A percentile compares a stretch with the other conserved stretches of the same genome.
These are phyloP conservation scores for Phylloscopus trochiloides DNA, from an alignment of 2,113 vertebrate genomes.

Conservation along the genomic window DNA sequence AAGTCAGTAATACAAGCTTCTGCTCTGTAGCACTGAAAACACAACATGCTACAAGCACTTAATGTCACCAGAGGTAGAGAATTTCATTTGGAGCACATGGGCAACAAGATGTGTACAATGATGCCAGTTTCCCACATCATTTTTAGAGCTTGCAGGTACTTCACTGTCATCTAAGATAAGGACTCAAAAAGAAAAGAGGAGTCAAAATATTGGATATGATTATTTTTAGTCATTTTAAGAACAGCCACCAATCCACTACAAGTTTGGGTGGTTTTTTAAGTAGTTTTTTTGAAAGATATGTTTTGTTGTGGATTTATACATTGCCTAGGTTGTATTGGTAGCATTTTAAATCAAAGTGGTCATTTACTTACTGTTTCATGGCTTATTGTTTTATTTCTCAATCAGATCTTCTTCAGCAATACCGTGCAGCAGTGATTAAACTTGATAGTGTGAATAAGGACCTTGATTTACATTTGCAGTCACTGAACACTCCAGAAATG, in stretches of 20 bases:
- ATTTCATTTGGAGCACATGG: not conserved
- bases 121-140: not conserved
- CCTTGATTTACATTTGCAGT: constrained; percentile 47
- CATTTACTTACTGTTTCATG: not conserved
- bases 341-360: not conserved
- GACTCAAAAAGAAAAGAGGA: not conserved
- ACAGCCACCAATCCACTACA: not conserved
- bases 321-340: not conserved
- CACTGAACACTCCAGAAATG: constrained; percentile 74
- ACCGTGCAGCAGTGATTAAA: constrained; percentile 71
- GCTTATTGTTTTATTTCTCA: not conserved
- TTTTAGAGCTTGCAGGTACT: not conserved
- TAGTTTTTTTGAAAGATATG: not conserved
- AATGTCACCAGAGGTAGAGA: not conserved
- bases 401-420: constrained; percentile 81
- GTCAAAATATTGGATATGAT: not conserved
- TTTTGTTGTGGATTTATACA: not conserved
- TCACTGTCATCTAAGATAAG: not conserved
- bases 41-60: not conserved
- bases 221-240: not conserved
- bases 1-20: not conserved
- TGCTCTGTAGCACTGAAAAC: not conserved
- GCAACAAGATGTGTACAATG: not conserved
- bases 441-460: constrained; percentile 58
- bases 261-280: not conserved